Evolutionary conservation across 1,140 invertebrate genomes (phyloP).

Genomic region (Saccostrea echinata): DNA sequence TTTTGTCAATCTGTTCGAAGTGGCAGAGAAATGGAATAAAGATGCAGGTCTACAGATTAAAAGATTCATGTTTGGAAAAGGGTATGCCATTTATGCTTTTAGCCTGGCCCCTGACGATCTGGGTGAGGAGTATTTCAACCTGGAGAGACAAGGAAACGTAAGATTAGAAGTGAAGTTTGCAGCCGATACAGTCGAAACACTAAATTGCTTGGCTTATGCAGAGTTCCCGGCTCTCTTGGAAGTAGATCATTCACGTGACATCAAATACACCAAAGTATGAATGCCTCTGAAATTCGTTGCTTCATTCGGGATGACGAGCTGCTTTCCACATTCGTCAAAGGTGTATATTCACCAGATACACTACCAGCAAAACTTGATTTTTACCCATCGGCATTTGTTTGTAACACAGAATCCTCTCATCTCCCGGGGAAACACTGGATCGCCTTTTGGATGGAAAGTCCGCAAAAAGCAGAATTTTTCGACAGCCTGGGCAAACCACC

Average conservation of each 20-base stretch:
- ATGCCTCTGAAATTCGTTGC: constrained; percentile 31
- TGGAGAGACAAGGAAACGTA: constrained; percentile 43
- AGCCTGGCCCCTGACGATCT: constrained; percentile 22
- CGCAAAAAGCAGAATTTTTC: constrained; percentile 40
- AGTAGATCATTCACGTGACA: constrained; percentile 40
- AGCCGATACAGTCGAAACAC: constrained; percentile 24
- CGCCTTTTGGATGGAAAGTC: background rate
- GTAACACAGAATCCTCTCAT: constrained; percentile 38
- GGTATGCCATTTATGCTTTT: constrained; percentile 55
- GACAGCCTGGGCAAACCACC: constrained; percentile 48
- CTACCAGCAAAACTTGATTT: constrained; percentile 17
- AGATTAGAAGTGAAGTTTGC: constrained; percentile 54
- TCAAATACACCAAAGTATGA: constrained; percentile 50
- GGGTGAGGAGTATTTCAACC: constrained; percentile 48
- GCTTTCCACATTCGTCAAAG: background rate
- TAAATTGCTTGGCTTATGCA: constrained; percentile 47
- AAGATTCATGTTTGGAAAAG: constrained; percentile 43
- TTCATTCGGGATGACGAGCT: background rate
- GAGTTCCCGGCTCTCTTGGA: constrained; percentile 44
- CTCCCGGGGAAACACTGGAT: constrained; percentile 51
- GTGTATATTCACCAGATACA: constrained; percentile 34
- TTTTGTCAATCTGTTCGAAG: constrained; percentile 52
- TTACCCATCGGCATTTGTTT: background rate
- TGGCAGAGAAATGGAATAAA: constrained; percentile 51
- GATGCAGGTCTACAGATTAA: constrained; percentile 41